phyloP scores from a whole-genome alignment of 2,797 vertebrate species.

The Parauchenoglanis punctatus region DNA sequence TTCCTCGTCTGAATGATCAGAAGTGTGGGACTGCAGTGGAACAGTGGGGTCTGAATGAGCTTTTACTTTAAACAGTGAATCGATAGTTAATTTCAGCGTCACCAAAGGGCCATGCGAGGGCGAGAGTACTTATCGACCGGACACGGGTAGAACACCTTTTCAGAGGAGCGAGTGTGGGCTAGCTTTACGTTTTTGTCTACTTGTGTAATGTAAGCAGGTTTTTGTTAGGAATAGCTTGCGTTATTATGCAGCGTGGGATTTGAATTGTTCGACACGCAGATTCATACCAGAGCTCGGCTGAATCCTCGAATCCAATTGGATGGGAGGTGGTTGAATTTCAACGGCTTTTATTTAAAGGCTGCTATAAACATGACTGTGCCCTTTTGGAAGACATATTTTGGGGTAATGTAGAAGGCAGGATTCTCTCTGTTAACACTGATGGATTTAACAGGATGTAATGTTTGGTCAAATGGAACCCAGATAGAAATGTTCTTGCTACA shows the following conservation, averaged over 20 bases:
- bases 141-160: background rate
- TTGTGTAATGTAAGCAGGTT: background rate
- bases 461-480: background rate
- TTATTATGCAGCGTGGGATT: background rate
- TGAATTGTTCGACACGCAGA: background rate
- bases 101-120: too few relatives aligned
- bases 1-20: too few relatives aligned
- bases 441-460: background rate
- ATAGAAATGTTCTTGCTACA: too few relatives aligned
- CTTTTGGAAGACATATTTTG: background rate
- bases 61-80: too few relatives aligned
- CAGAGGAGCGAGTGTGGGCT: background rate
- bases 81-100: too few relatives aligned
- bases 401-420: background rate
- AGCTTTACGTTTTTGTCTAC: background rate
- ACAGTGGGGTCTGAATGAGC: too few relatives aligned
- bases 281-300: too few relatives aligned
- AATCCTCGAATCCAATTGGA: background rate
- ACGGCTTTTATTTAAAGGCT: background rate
- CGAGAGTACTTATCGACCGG: too few relatives aligned
- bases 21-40: too few relatives aligned
- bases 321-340: background rate
- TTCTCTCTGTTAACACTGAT: background rate
- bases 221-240: background rate
- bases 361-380: background rate